Percentiles rank a stretch among this genome's conserved stretches.
Evolutionary conservation across 2,113 vertebrate species (phyloP).

Genomic region (Zosterops pallidus): DNA sequence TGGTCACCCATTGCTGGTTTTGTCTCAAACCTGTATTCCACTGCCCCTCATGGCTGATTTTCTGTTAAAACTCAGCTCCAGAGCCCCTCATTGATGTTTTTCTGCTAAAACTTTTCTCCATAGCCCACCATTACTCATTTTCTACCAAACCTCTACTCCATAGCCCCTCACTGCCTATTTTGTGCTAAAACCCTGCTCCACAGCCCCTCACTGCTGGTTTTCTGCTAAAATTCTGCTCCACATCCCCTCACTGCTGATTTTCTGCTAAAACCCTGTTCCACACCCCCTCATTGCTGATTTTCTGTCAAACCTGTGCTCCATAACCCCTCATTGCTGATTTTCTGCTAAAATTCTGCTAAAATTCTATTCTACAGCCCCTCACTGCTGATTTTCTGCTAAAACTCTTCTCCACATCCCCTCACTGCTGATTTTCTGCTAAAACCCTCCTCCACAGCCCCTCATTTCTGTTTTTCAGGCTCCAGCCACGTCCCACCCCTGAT

Average conservation of each 20-base stretch:
- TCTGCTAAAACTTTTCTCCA: no score
- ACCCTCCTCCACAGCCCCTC: neutral
- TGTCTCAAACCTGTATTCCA: no score
- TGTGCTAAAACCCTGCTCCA: no score
- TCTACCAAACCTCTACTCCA: no score
- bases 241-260: neutral
- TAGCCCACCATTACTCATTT: no score
- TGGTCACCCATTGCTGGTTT: no score
- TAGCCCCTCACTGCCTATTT: no score
- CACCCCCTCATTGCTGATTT: neutral
- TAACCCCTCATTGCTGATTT: neutral
- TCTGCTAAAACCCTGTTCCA: fast-evolving
- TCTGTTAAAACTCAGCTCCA: no score
- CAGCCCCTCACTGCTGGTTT: neutral
- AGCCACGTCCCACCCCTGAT: fast-evolving
- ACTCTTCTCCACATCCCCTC: fast-evolving
- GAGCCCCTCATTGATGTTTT: neutral
- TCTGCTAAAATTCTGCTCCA: neutral
- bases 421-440: fast-evolving
- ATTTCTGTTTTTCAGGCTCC: neutral
- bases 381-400: fast-evolving
- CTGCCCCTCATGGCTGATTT: no score
- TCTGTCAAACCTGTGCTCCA: fast-evolving
- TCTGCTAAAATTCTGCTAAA: fast-evolving
- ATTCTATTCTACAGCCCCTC: fast-evolving